Base-by-base conservation (phyloP, 2,888 invertebrate genomes). In the Antheraea yamamai region DNA sequence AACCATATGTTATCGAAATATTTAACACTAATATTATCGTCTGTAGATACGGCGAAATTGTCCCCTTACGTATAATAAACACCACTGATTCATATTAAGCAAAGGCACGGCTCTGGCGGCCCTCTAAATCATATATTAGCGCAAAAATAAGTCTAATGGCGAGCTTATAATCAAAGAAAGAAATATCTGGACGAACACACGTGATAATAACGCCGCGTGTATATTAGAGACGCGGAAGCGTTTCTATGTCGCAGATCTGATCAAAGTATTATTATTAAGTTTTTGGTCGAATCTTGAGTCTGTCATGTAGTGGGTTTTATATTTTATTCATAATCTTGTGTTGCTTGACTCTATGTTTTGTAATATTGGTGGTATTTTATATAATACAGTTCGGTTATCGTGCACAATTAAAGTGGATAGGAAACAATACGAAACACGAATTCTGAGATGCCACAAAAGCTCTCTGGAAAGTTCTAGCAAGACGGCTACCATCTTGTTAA, bases 71-170 rank as follows among this genome's bases (percentile, higher is more conserved):
- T 70, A 35, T 74, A 75, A 72, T 75, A 75, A 72, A 72, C 74
- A 75, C 72, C 72, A 70, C 70, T 39, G 35, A 70, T 70, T 70
- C 39, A 73, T 70, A 74, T 76, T 73, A 58, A 23, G 55, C 61
- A 70, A 26, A 26, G 8, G 14, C 47, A 30, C 52, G 68, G 26
- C 71, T 51, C 70, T 35, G n/a, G 35, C 73, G 84, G 85, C 88
- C 87, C 88, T 88, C 90, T 93, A 92, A 93, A 94, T 94, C 94
- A 93, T 93, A 92, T 93, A 93, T 94, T 93, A 93, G 92, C 89
- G 92, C 89, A 84, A 91, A 91, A 92, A 92, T 92, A 91, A 92
- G 91, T 89, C 91, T 94, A 93, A 94, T 94, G 92, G 91, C 79
- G 76, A 89, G 89, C 90, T 91, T 90, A 91, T 93, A 93, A 94